Evolutionary conservation across 2,113 vertebrate species (phyloP).

Genomic region (Cebidichthys violaceus): DNA sequence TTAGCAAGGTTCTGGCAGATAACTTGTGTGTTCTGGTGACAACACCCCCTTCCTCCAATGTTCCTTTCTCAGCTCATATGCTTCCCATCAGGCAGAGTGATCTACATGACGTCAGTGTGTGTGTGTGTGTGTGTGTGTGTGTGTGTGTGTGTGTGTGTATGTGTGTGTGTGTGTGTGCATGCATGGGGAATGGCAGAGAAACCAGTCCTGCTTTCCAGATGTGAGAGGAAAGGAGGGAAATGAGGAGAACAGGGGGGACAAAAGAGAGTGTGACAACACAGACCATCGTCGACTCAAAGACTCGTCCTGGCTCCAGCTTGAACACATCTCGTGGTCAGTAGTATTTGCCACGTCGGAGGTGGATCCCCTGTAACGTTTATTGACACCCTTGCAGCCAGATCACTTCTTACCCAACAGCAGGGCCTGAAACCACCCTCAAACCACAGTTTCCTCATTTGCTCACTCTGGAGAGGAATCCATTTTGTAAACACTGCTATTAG

Average conservation of each 20-base stretch:
- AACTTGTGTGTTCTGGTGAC: constrained; percentile 66
- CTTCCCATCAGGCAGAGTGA: constrained; percentile 76
- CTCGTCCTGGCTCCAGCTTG: background rate
- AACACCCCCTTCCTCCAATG: constrained; percentile 67
- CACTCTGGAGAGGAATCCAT: constrained; percentile 36
- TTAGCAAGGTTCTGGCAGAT: constrained; percentile 61
- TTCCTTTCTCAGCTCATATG: constrained; percentile 77
- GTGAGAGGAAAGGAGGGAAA: constrained; percentile 75
- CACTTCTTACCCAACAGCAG: constrained; percentile 6
- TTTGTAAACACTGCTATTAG: constrained; percentile 30
- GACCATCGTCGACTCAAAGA: background rate
- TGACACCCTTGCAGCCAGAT: background rate
- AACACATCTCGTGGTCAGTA: constrained; percentile 14
- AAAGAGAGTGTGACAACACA: constrained; percentile 39
- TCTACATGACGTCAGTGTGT: constrained; percentile 72
- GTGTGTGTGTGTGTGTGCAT: constrained; percentile 35
- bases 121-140: constrained; percentile 31
- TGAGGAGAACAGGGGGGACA: constrained; percentile 55
- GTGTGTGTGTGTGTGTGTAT: constrained; percentile 29
- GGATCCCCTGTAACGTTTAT: background rate
- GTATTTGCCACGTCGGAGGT: background rate
- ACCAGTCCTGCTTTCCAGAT: constrained; percentile 87
- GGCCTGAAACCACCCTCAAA: constrained; percentile 16
- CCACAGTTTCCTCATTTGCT: constrained; percentile 59
- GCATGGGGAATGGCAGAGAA: constrained; percentile 70